Evolutionary conservation across 2,113 vertebrate genomes (phyloP).

Genomic region (Pavo muticus): DNA sequence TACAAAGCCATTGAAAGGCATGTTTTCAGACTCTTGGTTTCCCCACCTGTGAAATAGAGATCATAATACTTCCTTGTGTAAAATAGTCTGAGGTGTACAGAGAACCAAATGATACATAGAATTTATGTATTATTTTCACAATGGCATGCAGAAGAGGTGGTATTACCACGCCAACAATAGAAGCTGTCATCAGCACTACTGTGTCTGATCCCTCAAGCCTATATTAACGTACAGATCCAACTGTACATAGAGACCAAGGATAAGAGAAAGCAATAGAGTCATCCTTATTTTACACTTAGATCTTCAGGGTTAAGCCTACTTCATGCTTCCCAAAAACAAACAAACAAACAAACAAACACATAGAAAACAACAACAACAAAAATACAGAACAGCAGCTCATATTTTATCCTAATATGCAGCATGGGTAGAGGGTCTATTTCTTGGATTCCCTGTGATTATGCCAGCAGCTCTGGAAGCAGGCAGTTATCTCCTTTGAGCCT

Average conservation of each 20-base stretch:
- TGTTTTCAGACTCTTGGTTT: neutral
- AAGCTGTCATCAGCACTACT: neutral
- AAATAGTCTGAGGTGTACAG: neutral
- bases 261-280: neutral
- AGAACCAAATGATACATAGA: neutral
- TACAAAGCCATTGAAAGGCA: neutral
- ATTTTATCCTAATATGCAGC: neutral
- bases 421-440: accelerated
- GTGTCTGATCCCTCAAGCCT: neutral
- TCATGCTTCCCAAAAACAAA: neutral
- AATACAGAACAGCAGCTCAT: accelerated
- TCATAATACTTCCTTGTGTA: neutral
- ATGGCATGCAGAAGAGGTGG: neutral
- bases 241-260: neutral
- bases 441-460: neutral
- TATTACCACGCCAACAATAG: neutral
- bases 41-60: neutral
- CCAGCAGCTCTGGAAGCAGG: neutral
- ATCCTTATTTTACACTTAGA: neutral
- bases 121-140: neutral
- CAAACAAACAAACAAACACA: neutral
- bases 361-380: neutral
- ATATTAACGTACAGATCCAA: neutral
- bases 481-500: neutral
- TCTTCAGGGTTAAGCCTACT: neutral